Evolutionary conservation across 2,888 invertebrate species (phyloP).

Genomic region (Lysandra coridon): DNA sequence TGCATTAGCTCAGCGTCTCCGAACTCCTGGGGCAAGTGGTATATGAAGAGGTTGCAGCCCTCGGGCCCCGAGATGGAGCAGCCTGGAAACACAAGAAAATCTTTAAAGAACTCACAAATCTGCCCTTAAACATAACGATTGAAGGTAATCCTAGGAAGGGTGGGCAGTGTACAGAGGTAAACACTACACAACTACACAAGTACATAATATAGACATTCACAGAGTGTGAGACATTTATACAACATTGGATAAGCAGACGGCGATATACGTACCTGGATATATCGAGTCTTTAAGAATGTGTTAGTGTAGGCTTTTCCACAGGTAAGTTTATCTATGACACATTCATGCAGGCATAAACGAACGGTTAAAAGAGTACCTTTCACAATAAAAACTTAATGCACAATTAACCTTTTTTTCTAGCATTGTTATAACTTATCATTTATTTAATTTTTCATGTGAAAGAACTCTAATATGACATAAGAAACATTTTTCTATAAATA

Average conservation of each 20-base stretch:
- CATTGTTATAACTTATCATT: not conserved
- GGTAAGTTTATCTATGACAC: not conserved
- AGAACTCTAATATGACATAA: not conserved
- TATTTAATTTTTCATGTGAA: not conserved
- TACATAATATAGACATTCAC: not conserved
- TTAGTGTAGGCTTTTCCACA: not conserved
- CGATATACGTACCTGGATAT: not conserved
- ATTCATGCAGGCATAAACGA: conserved; percentile 14
- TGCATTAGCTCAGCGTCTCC: conserved; percentile 99
- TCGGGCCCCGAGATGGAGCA: conserved; percentile 99
- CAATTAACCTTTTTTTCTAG: not conserved
- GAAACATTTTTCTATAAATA: not conserved
- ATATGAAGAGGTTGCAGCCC: conserved; percentile 99
- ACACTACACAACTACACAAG: conserved; percentile 9
- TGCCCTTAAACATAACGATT: conserved; percentile 61
- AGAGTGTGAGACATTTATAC: conserved; percentile 18
- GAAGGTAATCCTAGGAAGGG: conserved; percentile 33
- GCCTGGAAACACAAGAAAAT: conserved; percentile 89
- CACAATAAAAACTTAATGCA: not conserved
- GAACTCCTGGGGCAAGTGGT: conserved; percentile 99
- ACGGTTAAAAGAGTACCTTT: not conserved
- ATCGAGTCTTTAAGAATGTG: not conserved
- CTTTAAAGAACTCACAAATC: conserved; percentile 84
- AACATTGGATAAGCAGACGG: conserved; percentile 21
- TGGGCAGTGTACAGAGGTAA: not conserved